phyloP scores from a whole-genome alignment of 2,888 invertebrate species.

The Synergus itoensis region DNA sequence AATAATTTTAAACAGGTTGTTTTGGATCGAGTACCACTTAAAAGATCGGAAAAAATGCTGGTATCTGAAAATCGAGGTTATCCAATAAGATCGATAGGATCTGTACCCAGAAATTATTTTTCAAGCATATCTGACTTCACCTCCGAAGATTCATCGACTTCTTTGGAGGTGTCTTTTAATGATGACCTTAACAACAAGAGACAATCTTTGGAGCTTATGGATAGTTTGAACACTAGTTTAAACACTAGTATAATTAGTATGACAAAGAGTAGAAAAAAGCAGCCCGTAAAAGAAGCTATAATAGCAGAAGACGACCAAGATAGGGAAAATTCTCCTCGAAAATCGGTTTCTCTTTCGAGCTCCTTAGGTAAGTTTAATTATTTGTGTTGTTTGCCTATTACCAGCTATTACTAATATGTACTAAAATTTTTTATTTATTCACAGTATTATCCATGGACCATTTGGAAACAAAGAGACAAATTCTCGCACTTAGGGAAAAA shows the following conservation, averaged over 20 bases:
- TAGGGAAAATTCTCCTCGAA: conserved; percentile 66
- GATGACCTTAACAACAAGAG: conserved; percentile 32
- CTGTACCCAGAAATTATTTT: conserved; percentile 57
- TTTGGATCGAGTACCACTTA: conserved; percentile 79
- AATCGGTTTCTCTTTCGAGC: conserved; percentile 63
- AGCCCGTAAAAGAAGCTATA: conserved; percentile 75
- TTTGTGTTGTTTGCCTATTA: conserved; percentile 3
- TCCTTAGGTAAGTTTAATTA: conserved; percentile 59
- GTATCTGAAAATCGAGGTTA: conserved; percentile 69
- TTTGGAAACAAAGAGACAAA: conserved; percentile 81
- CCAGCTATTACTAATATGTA: not conserved
- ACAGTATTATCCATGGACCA: conserved; percentile 77
- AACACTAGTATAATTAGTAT: conserved; percentile 52
- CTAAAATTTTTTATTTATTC: conserved; percentile 34
- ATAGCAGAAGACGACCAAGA: conserved; percentile 78
- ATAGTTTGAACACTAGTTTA: conserved; percentile 56
- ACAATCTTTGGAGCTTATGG: conserved; percentile 52
- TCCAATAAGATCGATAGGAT: conserved; percentile 60
- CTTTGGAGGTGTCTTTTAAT: conserved; percentile 43
- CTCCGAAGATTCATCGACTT: conserved; percentile 53
- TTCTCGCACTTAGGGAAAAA: conserved; percentile 80
- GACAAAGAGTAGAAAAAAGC: conserved; percentile 63
- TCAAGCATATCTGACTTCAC: conserved; percentile 29
- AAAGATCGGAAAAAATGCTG: conserved; percentile 79
- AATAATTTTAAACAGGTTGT: conserved; percentile 77